Conservation (phyloP, 2,888 invertebrate species). For the Seira ritae region DNA sequence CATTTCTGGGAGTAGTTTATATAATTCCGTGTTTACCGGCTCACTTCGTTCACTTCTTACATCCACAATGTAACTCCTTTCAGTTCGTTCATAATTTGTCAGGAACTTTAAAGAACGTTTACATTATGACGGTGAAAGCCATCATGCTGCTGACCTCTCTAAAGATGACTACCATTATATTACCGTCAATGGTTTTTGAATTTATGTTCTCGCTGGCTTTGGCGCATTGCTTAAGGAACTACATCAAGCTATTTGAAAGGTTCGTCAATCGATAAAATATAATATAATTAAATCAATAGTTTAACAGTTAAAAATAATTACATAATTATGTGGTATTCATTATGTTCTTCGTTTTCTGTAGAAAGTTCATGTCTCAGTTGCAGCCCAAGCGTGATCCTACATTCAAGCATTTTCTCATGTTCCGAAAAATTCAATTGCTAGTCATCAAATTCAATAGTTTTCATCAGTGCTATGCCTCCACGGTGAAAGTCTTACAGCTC, state of each 20-base stretch:
- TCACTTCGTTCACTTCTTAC: neutral
- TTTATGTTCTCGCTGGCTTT: slow-evolving; percentile 14
- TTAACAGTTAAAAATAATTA: no score
- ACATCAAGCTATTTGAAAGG: slow-evolving; percentile 20
- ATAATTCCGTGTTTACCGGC: slow-evolving; percentile 27
- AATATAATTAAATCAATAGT: no score
- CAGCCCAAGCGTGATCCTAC: no score
- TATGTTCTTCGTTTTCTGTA: no score
- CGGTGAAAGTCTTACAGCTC: slow-evolving; percentile 8
- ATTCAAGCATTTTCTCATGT: neutral
- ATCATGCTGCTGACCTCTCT: no score
- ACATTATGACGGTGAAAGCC: no score
- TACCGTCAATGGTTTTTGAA: slow-evolving; percentile 25
- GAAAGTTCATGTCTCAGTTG: no score
- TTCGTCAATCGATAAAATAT: no score
- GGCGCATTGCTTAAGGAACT: slow-evolving; percentile 28
- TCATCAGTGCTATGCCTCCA: slow-evolving; percentile 3
- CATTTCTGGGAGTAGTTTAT: neutral
- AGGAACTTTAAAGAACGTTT: no score
- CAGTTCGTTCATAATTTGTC: neutral
- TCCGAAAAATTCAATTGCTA: slow-evolving; percentile 25
- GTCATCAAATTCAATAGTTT: slow-evolving; percentile 18
- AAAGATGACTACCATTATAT: no score
- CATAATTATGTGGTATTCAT: no score
- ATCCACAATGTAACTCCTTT: slow-evolving; percentile 20